Evolutionary conservation across 2,113 vertebrate genomes (phyloP), one percentile per base, ranked within the genome.

Genomic region (Anolis carolinensis): DNA sequence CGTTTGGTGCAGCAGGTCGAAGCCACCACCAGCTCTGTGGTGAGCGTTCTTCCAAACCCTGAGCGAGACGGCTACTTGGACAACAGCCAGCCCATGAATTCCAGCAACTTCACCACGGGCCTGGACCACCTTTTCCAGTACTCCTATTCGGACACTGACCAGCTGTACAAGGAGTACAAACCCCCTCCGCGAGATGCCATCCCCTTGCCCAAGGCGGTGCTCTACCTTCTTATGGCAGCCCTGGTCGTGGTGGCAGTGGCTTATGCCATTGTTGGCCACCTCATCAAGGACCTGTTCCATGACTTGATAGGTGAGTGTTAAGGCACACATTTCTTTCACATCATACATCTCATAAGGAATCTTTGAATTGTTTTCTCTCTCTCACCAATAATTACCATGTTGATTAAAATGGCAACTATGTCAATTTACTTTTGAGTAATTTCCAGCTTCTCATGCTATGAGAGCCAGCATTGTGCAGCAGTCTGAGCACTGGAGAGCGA

Each of bases 151-250:
- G 97, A 98, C 92, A 95, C 95, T 59, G 97, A 97, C 88, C 96
- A 97, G 89, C 96, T 97, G 74, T 97, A 96, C 95, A 97, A 96
- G 81, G 97, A 97, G 92, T 96, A 96, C 94, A 96, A 97, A 87
- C 96, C 96, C 0, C 97, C 97, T 16, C 94, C 95, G 44, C 93
- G 96, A 50, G 97, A 97, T 0, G 91, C 97, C 67, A 97, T 97
- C 59, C 97, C 96, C 62, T 93, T 98, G 87, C 98, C 98, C 89
- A 97, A 97, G 83, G 98, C 98, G 18, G 97, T 98, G 30, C 97
- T 98, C n/a, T 98, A 98, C 94, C 96, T 98, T 87, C 95, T 98
- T 55, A 98, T 98, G 97, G 97, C 97, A 8, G 98, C 97, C 3
- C 94, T 98, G 87, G 97, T 98, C 93, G 96, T 98, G 92, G 97